These are phyloP conservation scores for Erythrocercus mccallii DNA, from an alignment of 2,113 vertebrate species.

Conservation along the genomic window DNA sequence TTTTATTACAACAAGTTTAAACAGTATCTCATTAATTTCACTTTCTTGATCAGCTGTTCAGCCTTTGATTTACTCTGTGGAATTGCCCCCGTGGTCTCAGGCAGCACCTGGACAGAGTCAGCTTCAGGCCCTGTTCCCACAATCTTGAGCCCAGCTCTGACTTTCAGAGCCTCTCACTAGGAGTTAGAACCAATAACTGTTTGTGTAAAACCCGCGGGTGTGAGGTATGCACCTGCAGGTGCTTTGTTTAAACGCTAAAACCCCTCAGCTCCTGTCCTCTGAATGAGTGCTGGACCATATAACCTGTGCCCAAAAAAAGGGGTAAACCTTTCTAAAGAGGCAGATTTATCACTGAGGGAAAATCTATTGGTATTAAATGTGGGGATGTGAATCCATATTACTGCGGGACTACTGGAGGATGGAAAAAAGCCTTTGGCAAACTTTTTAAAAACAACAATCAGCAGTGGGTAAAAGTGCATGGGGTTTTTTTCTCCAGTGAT, in stretches of 20 bases:
- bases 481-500: background rate
- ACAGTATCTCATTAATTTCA: background rate
- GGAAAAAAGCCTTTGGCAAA: background rate
- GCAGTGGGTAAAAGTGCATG: background rate
- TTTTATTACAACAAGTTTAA: background rate
- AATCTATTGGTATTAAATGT: background rate
- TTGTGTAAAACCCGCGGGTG: background rate
- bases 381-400: background rate
- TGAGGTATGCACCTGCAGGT: background rate
- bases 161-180: background rate
- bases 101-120: background rate
- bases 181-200: background rate
- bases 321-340: background rate
- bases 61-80: background rate
- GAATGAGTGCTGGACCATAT: background rate
- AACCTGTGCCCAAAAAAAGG: background rate
- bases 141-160: rapidly evolving
- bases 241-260: background rate
- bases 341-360: background rate
- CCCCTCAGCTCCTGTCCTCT: background rate
- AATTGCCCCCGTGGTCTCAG: background rate
- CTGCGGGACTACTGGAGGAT: background rate
- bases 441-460: background rate
- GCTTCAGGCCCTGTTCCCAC: background rate
- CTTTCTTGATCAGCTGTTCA: background rate